phyloP scores from a whole-genome alignment of 2,113 vertebrate genomes.

The Mormyrus lacerda region DNA sequence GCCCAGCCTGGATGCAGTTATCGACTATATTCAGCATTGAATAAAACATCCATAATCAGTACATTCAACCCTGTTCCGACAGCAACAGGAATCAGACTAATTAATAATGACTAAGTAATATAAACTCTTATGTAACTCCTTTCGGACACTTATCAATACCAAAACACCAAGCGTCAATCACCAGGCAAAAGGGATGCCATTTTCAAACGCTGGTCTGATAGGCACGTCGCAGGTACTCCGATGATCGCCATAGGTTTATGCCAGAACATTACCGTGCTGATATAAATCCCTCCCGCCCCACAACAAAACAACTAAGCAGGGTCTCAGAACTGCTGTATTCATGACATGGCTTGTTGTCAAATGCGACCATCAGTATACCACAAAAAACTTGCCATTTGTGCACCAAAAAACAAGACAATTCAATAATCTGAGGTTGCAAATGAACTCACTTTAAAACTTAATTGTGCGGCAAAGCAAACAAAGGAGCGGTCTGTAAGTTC shows the following conservation, averaged over 20 bases:
- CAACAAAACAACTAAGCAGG: background rate
- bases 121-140: background rate
- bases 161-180: background rate
- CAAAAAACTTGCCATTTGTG: background rate
- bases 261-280: background rate
- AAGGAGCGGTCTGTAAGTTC: background rate
- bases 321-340: background rate
- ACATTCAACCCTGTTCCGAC: no score
- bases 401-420: background rate
- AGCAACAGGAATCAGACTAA: background rate
- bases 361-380: background rate
- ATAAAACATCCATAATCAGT: background rate
- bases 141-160: background rate
- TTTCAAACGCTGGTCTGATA: background rate
- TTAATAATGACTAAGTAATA: background rate
- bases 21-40: background rate
- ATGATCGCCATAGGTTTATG: background rate
- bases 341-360: background rate
- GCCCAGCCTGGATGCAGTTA: background rate
- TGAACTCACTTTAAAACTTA: background rate
- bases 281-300: background rate
- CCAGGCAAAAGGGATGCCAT: background rate
- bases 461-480: background rate
- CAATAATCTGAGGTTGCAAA: background rate
- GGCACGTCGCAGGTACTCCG: background rate